Percentiles rank a stretch among this genome's conserved stretches.
These are phyloP conservation scores for Orthosia gracilis DNA, from an alignment of 2,888 invertebrate genomes.

Conservation along the genomic window DNA sequence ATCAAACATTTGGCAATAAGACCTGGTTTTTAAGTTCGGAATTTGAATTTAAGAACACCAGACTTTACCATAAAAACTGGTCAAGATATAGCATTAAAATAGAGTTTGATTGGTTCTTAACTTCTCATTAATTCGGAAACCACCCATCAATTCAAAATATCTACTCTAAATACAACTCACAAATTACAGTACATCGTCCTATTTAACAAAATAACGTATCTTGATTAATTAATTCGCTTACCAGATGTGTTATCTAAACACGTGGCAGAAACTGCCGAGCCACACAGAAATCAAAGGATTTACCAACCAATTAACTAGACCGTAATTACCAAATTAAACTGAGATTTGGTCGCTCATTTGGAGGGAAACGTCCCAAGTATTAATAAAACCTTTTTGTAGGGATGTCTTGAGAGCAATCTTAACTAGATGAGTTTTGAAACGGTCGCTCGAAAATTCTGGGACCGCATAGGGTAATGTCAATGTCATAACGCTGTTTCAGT, in stretches of 20 bases:
- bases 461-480: background rate
- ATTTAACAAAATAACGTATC: constrained; percentile 52
- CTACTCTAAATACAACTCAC: background rate
- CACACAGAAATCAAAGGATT: constrained; percentile 68
- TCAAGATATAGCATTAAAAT: too few relatives aligned
- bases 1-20: background rate
- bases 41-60: too few relatives aligned
- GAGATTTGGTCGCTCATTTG: constrained; percentile 57
- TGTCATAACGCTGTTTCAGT: background rate
- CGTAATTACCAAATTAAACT: constrained; percentile 73
- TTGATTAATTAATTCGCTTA: constrained; percentile 51
- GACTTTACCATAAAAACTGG: too few relatives aligned
- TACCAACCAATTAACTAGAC: constrained; percentile 71
- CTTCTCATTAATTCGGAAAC: too few relatives aligned
- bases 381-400: constrained; percentile 45
- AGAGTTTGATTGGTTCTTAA: too few relatives aligned
- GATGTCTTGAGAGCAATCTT: constrained; percentile 21
- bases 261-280: constrained; percentile 37
- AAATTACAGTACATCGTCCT: constrained; percentile 40
- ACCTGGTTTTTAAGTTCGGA: too few relatives aligned
- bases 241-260: constrained; percentile 65
- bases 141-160: background rate
- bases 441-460: constrained; percentile 16
- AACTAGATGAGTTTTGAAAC: constrained; percentile 21
- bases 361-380: constrained; percentile 33